phyloP scores from a whole-genome alignment of 2,888 invertebrate species.

The Stictocephala bisonia region DNA sequence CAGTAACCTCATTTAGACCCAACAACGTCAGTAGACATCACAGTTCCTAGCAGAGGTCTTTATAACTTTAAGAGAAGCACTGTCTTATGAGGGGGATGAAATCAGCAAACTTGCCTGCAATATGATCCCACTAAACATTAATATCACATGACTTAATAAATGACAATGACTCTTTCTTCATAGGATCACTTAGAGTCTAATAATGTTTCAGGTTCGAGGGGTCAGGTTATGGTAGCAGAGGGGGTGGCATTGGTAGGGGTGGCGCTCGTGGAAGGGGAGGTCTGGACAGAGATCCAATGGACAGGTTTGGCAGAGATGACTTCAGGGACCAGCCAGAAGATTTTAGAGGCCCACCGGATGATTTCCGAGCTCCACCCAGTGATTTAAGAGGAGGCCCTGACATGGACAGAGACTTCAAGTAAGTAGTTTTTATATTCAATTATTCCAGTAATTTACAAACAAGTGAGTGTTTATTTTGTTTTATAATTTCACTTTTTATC shows the following conservation, averaged over 20 bases:
- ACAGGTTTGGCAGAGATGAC: slow-evolving; percentile 36
- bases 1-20: no score
- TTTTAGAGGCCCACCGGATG: slow-evolving; percentile 48
- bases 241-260: not conserved
- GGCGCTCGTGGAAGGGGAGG: slow-evolving; percentile 36
- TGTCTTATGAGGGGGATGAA: no score
- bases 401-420: slow-evolving; percentile 20
- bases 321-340: slow-evolving; percentile 43
- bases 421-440: not conserved
- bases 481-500: no score
- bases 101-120: no score
- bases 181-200: no score
- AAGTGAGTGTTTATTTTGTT: not conserved
- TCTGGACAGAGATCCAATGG: slow-evolving; percentile 43
- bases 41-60: no score
- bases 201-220: slow-evolving; percentile 27
- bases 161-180: no score
- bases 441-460: not conserved
- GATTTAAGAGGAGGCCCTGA: not conserved
- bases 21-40: no score
- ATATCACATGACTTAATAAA: no score
- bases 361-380: slow-evolving; percentile 16
- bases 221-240: slow-evolving; percentile 2
- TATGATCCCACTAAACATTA: no score
- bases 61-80: no score